Evolutionary conservation across 2,797 vertebrate species (phyloP).

Genomic region (Acanthis flammea): DNA sequence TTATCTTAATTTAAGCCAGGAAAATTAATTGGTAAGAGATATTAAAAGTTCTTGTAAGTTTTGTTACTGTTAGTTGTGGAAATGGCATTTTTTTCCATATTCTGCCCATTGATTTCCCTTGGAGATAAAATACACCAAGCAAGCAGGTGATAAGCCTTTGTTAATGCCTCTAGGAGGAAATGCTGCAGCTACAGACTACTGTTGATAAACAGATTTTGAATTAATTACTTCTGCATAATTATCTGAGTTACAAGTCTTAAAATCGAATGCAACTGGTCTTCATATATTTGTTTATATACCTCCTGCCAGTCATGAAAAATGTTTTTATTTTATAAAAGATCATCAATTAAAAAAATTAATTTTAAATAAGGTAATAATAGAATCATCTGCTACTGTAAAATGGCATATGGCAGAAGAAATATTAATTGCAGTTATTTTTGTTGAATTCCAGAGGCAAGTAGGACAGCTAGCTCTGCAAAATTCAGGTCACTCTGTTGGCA

Average conservation of each 20-base stretch:
- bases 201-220: conserved; percentile 81
- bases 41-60: conserved; percentile 69
- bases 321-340: conserved; percentile 23
- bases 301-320: conserved; percentile 27
- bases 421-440: conserved; percentile 35
- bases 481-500: conserved; percentile 9
- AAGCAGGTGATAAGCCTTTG: conserved; percentile 79
- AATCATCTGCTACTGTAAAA: conserved; percentile 1
- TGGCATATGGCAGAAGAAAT: conserved; percentile 41
- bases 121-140: conserved; percentile 67
- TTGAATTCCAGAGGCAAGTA: conserved; percentile 30
- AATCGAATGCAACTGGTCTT: conserved; percentile 63
- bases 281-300: conserved; percentile 37
- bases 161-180: conserved; percentile 75
- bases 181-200: conserved; percentile 69
- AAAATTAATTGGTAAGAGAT: conserved; percentile 63
- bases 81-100: conserved; percentile 54
- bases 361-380: conserved; percentile 58
- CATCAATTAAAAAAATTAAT: background rate
- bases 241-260: conserved; percentile 64
- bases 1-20: conserved; percentile 53
- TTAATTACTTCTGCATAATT: conserved; percentile 82
- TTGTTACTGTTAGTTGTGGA: conserved; percentile 49
- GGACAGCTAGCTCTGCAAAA: conserved; percentile 33
- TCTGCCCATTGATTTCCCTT: conserved; percentile 70